Evolutionary conservation across 1,140 invertebrate species (phyloP).

Genomic region (Zophobas atratus): DNA sequence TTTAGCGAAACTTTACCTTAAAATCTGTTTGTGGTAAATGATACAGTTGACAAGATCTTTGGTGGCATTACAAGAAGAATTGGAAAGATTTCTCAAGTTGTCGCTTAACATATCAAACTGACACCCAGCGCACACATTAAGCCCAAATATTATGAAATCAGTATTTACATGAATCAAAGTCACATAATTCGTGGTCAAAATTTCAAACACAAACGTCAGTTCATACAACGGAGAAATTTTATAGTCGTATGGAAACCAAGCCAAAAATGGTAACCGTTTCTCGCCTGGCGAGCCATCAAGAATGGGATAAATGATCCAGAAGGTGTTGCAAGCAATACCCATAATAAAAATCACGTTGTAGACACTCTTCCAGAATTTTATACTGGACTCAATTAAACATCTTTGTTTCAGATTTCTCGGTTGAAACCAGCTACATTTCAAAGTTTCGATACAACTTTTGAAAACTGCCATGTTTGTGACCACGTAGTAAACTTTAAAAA

Average conservation of each 20-base stretch:
- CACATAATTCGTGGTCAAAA: background rate
- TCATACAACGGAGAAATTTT: too few relatives aligned
- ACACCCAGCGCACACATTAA: slow-evolving; percentile 2
- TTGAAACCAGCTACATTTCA: background rate
- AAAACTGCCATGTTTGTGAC: slow-evolving; percentile 5
- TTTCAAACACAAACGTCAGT: too few relatives aligned
- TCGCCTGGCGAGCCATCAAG: background rate
- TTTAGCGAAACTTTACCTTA: too few relatives aligned
- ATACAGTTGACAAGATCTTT: slow-evolving; percentile 7
- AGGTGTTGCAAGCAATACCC: background rate
- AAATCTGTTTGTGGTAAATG: background rate
- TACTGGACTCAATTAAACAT: background rate
- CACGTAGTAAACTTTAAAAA: background rate
- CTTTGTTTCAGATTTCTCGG: background rate
- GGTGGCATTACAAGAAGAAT: background rate
- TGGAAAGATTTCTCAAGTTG: slow-evolving; percentile 16
- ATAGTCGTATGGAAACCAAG: too few relatives aligned
- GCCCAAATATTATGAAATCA: background rate
- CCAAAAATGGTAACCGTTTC: slow-evolving; percentile 5
- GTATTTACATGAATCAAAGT: background rate
- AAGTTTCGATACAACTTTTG: background rate
- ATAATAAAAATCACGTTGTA: background rate
- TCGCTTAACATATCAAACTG: slow-evolving; percentile 22
- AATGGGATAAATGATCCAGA: background rate
- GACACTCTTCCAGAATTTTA: slow-evolving; percentile 3